Evolutionary conservation across 2,113 vertebrate genomes (phyloP), one percentile per base, ranked within the genome.

Genomic region (Mus spicilegus): DNA sequence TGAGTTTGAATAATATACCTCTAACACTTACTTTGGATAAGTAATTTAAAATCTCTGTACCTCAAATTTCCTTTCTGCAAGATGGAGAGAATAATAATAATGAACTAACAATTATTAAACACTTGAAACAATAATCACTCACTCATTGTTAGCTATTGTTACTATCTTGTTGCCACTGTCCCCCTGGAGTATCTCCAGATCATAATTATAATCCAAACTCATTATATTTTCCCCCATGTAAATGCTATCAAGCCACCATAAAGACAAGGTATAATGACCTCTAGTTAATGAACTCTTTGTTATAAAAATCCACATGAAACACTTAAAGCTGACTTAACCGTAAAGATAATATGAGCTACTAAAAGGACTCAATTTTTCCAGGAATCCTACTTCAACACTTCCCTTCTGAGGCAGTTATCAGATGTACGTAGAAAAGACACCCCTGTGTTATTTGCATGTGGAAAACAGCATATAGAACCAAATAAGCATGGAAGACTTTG

Each of bases 21-120:
- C 36, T 70, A 28, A 1, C 33, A 93, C 70, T 94, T 63, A 42
- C 7, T 49, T 54, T 92, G 63, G 24, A 65, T 89, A 89, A 92
- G 63, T 56, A 84, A n/a, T 51, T 91, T 89, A 90, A 92, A 4
- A 28, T 20, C 10, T 70, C 67, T 30, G n/a, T 61, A 72, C 54
- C 49, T 95, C 73, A 65, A 36, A n/a, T 86, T 96, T 58, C 76
- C 49, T 56, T 82, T 69, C 46, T 93, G 46, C 75, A 46, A 91
- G 90, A 92, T 39, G 46, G 58, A 26, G 0, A 86, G 58, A 78
- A 80, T 26, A 61, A 58, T 10, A 89, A 26, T 28, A 94, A 92
- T 28, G 36, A 89, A 20, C 51, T 87, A 46, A 70, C 28, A 90
- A 24, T 12, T 69, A 28, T 49, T 56, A 86, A 96, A 92, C 28